phyloP scores from a whole-genome alignment of 2,113 vertebrate species.

The Rhipidura dahli region DNA sequence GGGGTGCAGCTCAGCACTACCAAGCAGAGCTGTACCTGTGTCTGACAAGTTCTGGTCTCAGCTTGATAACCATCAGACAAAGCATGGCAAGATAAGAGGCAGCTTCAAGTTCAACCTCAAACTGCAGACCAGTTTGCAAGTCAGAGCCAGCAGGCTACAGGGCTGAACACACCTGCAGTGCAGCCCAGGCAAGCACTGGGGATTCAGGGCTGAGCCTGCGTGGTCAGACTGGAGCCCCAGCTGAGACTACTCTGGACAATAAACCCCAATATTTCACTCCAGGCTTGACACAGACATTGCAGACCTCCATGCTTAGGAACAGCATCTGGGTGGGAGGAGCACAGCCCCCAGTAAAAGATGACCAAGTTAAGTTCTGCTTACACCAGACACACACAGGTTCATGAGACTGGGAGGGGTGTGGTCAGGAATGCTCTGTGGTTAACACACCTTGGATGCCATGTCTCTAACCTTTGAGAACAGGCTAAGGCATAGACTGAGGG shows the following conservation, averaged over 20 bases:
- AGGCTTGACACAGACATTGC: background rate
- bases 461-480: background rate
- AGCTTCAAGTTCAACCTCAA: background rate
- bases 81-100: background rate
- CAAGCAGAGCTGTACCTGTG: background rate
- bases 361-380: background rate
- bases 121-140: background rate
- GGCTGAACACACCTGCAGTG: background rate
- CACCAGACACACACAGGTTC: background rate
- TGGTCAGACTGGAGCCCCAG: background rate
- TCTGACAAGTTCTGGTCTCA: background rate
- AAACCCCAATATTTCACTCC: background rate
- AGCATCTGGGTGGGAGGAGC: background rate
- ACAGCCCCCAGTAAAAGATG: background rate
- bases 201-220: background rate
- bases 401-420: background rate
- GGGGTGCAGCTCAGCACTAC: background rate
- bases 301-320: background rate
- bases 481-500: background rate
- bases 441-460: background rate
- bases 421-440: background rate
- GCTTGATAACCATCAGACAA: background rate
- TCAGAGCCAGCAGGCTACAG: background rate
- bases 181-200: background rate
- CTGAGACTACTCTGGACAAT: background rate